Evolutionary conservation across 2,113 vertebrate genomes (phyloP).

Genomic region (Cynocephalus volans): DNA sequence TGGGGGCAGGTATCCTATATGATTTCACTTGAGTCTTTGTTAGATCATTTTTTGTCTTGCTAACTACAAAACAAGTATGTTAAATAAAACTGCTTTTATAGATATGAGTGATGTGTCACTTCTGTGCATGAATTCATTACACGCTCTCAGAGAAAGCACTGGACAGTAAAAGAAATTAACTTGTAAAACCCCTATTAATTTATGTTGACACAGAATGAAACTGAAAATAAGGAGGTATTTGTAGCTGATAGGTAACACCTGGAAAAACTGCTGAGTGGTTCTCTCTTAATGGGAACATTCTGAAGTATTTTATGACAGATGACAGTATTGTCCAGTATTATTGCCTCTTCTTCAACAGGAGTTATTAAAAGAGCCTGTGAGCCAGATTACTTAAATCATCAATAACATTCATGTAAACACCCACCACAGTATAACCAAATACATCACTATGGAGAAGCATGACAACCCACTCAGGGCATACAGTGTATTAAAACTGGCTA

Average conservation of each 20-base stretch:
- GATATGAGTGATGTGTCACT: conserved; percentile 7
- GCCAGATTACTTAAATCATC: conserved; percentile 69
- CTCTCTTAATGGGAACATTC: conserved; percentile 68
- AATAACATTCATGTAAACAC: conserved; percentile 51
- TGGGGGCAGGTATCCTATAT: neutral
- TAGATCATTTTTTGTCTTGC: conserved; percentile 40
- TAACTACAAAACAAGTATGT: conserved; percentile 59
- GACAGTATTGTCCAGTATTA: conserved; percentile 70
- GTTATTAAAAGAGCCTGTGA: conserved; percentile 62
- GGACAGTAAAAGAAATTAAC: conserved; percentile 66
- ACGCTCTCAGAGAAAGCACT: neutral
- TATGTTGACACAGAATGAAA: conserved; percentile 71
- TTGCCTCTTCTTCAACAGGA: conserved; percentile 43
- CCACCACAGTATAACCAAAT: neutral
- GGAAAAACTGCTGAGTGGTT: conserved; percentile 73
- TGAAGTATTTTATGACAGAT: conserved; percentile 70
- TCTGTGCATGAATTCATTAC: conserved; percentile 59
- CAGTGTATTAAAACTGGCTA: neutral
- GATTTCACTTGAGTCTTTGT: neutral
- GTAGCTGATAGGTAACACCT: conserved; percentile 54
- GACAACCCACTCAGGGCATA: neutral
- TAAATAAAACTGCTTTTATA: conserved; percentile 30
- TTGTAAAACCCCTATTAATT: conserved; percentile 71
- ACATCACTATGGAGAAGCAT: neutral
- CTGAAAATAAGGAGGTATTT: conserved; percentile 72